Evolutionary conservation across 2,888 invertebrate species (phyloP), one percentile per base, ranked within the genome.

Genomic region (Chironomus tentans): DNA sequence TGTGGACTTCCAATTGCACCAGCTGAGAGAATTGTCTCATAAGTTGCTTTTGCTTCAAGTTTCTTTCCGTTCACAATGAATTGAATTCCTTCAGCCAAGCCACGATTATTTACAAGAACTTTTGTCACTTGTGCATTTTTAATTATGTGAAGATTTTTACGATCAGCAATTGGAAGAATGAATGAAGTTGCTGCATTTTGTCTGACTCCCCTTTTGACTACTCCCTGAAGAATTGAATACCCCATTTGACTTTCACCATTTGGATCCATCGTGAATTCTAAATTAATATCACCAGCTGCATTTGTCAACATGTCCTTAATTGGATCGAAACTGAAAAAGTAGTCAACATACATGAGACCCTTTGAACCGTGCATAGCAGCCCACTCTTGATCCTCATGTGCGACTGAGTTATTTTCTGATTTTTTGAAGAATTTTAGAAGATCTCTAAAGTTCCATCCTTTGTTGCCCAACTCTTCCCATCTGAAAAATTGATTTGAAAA

Each of bases 1-100:
- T 95, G 94, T 0, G 94, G 93, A 2, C 92, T 89, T 79, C 91
- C 90, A 68, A 95, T 87, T 1, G 93, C 86, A 2, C 95, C 95
- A 2, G 91, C 92, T 18, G 91, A 89, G 15, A 95, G 80, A 78
- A 95, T 90, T 0, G 94, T 87, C 82, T 93, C 93, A 79, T 87
- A 87, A 75, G 85, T 85, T 0, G 90, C 89, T 65, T 82, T 81
- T 2, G 87, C 76, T 70, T 15, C 48, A 21, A 76, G 12, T 78
- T 87, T 86, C 80, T 90, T 89, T 0, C 89, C 89, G 56, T 78
- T 82, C 78, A 79, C 85, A 61, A 77, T 79, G 81, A 78, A 86
- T 46, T 82, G 81, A 0, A 88, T 84, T 0, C 84, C 84, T 4
- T 80, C 81, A 0, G 87, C 87, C 0, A 83, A 85, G 74, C 84